Evolutionary conservation across 2,113 vertebrate species (phyloP).

Genomic region (Platichthys flesus): DNA sequence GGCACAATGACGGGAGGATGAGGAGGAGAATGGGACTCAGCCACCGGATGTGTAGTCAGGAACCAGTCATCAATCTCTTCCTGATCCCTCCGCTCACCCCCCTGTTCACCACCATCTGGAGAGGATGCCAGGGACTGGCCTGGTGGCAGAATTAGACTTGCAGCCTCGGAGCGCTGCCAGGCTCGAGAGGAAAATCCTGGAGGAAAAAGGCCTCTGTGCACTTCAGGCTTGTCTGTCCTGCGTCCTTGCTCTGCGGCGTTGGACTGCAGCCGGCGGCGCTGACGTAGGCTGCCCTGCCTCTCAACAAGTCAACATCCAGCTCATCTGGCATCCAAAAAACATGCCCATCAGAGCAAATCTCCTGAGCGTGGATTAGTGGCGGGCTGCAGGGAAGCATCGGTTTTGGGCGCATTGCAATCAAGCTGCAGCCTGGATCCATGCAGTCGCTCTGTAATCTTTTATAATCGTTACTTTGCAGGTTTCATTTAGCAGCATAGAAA

Average conservation of each 20-base stretch:
- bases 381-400: conserved; percentile 17
- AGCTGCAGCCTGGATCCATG: conserved; percentile 23
- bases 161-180: conserved; percentile 66
- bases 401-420: not conserved
- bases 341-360: conserved; percentile 51
- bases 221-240: conserved; percentile 62
- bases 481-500: conserved; percentile 17
- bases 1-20: conserved; percentile 44
- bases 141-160: conserved; percentile 71
- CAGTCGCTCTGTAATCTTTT: conserved; percentile 13
- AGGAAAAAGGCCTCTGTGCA: conserved; percentile 69
- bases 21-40: conserved; percentile 62
- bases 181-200: conserved; percentile 73
- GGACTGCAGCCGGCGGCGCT: conserved; percentile 62
- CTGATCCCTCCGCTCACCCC: conserved; percentile 71
- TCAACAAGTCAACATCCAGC: conserved; percentile 66
- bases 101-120: conserved; percentile 79
- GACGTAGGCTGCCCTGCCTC: conserved; percentile 69
- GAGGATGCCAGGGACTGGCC: conserved; percentile 79
- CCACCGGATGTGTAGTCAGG: conserved; percentile 78
- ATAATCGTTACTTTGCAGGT: not conserved
- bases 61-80: conserved; percentile 74
- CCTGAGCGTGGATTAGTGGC: conserved; percentile 34
- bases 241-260: conserved; percentile 60
- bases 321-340: conserved; percentile 64